phyloP scores from a whole-genome alignment of 2,113 vertebrate species.

The Gymnocephalus cernua region DNA sequence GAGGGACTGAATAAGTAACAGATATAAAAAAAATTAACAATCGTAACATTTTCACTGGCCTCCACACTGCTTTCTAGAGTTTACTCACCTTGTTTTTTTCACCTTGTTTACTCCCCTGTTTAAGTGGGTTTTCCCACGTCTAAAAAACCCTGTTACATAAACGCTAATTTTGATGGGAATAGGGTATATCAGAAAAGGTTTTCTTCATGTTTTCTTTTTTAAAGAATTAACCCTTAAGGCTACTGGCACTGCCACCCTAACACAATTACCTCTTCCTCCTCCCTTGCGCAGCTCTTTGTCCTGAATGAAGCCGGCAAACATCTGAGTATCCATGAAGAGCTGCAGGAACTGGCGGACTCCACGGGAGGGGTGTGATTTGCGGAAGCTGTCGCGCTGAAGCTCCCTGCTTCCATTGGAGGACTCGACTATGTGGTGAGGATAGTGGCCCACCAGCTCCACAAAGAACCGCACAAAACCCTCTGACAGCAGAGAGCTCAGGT shows the following conservation, averaged over 20 bases:
- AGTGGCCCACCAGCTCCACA: slow-evolving; percentile 96
- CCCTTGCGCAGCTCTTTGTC: slow-evolving; percentile 94
- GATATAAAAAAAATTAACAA: too few species aligned
- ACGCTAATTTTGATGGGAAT: too few species aligned
- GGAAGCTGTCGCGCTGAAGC: slow-evolving; percentile 92
- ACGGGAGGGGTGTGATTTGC: slow-evolving; percentile 92
- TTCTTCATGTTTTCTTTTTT: too few species aligned
- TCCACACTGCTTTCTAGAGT: too few species aligned
- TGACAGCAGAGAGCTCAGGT: slow-evolving; percentile 88
- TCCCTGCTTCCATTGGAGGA: slow-evolving; percentile 84
- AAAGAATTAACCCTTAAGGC: background rate
- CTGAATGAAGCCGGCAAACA: slow-evolving; percentile 98
- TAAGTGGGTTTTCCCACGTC: too few species aligned
- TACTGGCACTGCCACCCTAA: background rate
- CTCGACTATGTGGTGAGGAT: slow-evolving; percentile 92
- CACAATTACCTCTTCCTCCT: slow-evolving; percentile 85
- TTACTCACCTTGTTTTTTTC: too few species aligned
- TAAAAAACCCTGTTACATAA: too few species aligned
- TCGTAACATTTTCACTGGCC: too few species aligned
- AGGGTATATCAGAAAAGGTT: too few species aligned
- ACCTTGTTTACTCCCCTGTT: too few species aligned
- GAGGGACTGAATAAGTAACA: too few species aligned
- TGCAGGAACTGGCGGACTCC: slow-evolving; percentile 93
- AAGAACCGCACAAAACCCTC: slow-evolving; percentile 97
- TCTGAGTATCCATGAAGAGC: slow-evolving; percentile 98